Base-by-base conservation (phyloP, 2,888 invertebrate species). In the Drosophila kuntzei region DNA sequence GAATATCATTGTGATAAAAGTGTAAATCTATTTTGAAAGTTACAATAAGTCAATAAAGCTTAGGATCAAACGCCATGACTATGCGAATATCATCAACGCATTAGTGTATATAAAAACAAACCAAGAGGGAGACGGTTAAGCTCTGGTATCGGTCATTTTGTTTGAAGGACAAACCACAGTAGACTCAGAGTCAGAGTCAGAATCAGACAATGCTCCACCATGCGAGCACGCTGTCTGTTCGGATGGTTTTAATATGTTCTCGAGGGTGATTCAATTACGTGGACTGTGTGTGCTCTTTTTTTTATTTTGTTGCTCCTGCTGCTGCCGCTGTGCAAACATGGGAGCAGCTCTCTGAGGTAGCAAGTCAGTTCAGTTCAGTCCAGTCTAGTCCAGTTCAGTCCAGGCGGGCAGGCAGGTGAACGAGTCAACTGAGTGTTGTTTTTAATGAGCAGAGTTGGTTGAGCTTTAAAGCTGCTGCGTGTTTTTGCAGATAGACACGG, bases 191-290 rank as follows among this genome's bases (percentile, higher is more conserved):
- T 27, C 39, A n/a, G 18, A 41, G n/a, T 20, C 39, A 14, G 25
- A 51, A 14, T 25, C 82, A 70, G 72, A 82, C 80, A 81, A 76
- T 71, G 73, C 63, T 60, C 44, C 64, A 53, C 22, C 41, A 51
- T 44, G 62, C 44, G 63, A 44, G 51, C 20, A 49, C 34, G 49
- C 54, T 68, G 66, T 66, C 61, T 68, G 65, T 73, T 63, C 39
- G 85, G 76, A 79, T 76, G 82, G 82, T 84, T 83, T 83, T 83
- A 83, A 83, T 84, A 83, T 85, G 85, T 83, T 83, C 85, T 82
- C 82, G 82, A 83, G 83, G 85, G 79, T 85, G 85, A 85, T 84
- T 84, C 83, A 84, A 84, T 84, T 85, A 85, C 85, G 79, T 79
- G 80, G 72, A 79, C 83, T 79, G 67, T 73, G 50, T 75, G 77